Evolutionary conservation across 2,113 vertebrate genomes (phyloP), one percentile per base, ranked within the genome.

Genomic region (Spheniscus mendiculus): DNA sequence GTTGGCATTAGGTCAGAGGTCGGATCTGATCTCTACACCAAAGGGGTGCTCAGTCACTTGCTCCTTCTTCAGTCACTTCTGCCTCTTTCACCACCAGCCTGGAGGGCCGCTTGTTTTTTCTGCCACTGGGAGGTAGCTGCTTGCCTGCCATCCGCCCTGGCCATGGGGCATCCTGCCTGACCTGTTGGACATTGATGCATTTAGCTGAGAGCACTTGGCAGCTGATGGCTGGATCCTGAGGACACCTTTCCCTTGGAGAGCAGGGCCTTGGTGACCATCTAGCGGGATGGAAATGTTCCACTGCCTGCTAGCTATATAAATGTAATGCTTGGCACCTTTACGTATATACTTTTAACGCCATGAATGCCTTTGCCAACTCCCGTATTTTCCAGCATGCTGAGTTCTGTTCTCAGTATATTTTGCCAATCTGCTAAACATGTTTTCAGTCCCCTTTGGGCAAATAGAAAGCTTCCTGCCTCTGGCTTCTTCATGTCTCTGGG

Each of bases 381-480:
- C 7, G 8, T 76, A 55, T 96, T 95, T 97, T 97, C 93, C 83
- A 96, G 67, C 32, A 1, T 52, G 78, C 40, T 77, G 87, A 61
- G 38, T 81, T 81, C 87, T 79, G n/a, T 52, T 79, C 56, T 81
- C 55, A 14, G 74, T 77, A 17, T 89, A 55, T 90, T 96, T 94
- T 89, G 93, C 97, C 92, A 97, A 84, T 59, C 86, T 89, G 58
- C 74, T 59, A 11, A 87, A 62, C 59, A 14, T 94, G 71, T 97
- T 96, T 97, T 86, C 74, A 90, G 82, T 87, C 93, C 77, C 82
- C 30, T 77, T 78, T 62, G 70, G 58, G 69, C 89, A 87, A 95
- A 96, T 45, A 94, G 72, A 92, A 91, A 71, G 32, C 73, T 94
- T 86, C 81, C 77, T 89, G 62, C 95, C 78, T 88, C 93, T 96